Evolutionary conservation across 2,113 vertebrate genomes (phyloP).

Genomic region (Zeus faber): DNA sequence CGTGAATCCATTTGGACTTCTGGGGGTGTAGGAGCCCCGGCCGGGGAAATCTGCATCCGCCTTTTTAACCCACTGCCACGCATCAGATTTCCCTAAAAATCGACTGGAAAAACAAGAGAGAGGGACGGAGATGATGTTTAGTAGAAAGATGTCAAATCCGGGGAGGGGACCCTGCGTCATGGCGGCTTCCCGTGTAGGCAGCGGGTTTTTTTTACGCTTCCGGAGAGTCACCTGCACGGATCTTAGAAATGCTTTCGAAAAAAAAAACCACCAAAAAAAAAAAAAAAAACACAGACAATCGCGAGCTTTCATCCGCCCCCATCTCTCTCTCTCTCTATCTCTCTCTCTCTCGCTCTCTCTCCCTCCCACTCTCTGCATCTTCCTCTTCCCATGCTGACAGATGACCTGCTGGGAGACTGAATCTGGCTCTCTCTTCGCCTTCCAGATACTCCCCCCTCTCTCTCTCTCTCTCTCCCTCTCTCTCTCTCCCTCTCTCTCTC

Average conservation of each 20-base stretch:
- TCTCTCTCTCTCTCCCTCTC: slow-evolving; percentile 12
- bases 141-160: no score
- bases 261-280: no score
- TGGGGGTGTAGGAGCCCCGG: not conserved
- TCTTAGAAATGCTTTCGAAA: no score
- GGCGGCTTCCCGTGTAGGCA: no score
- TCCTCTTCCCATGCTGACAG: slow-evolving; percentile 35
- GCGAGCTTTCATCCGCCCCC: no score
- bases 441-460: not conserved
- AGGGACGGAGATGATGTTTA: no score
- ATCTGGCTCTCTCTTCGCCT: slow-evolving; percentile 10
- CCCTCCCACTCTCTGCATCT: slow-evolving; percentile 38
- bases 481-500: not conserved
- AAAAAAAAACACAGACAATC: no score
- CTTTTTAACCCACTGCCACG: not conserved
- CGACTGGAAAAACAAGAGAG: no score
- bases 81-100: no score
- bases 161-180: no score
- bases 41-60: not conserved
- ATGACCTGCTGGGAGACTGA: slow-evolving; percentile 38
- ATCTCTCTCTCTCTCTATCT: not conserved
- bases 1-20: slow-evolving; percentile 4
- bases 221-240: no score
- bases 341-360: slow-evolving; percentile 8
- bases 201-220: no score